A percentile compares a stretch with the other conserved stretches of the same genome.
These are phyloP conservation scores for Pavo muticus DNA, from an alignment of 2,113 vertebrate species.

Conservation along the genomic window DNA sequence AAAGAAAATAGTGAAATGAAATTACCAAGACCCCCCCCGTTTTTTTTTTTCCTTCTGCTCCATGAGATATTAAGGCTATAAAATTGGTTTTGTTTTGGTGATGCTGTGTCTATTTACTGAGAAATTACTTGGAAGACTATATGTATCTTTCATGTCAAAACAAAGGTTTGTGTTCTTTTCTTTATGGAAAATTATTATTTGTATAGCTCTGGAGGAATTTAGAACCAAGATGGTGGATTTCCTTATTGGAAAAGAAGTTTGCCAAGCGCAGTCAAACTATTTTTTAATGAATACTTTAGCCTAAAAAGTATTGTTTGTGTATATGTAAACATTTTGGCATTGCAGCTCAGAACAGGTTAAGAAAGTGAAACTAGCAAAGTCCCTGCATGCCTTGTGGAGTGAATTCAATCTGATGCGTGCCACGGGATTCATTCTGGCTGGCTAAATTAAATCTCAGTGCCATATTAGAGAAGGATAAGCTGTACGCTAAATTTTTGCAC, in stretches of 20 bases:
- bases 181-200: neutral
- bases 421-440: neutral
- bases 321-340: neutral
- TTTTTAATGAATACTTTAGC: neutral
- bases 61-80: neutral
- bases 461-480: neutral
- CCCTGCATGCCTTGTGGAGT: neutral
- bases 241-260: neutral
- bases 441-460: neutral
- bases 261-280: neutral
- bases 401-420: neutral
- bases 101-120: neutral
- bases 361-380: neutral
- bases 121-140: neutral
- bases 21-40: neutral
- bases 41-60: neutral
- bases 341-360: neutral
- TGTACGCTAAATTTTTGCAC: neutral
- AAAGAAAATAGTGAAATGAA: neutral
- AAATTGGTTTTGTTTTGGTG: slow-evolving; percentile 10
- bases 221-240: neutral
- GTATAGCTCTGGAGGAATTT: neutral
- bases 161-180: neutral
- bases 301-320: neutral
- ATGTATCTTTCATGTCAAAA: neutral